Evolutionary conservation across 2,797 vertebrate species (phyloP).

Genomic region (Poeciliopsis presidionis): DNA sequence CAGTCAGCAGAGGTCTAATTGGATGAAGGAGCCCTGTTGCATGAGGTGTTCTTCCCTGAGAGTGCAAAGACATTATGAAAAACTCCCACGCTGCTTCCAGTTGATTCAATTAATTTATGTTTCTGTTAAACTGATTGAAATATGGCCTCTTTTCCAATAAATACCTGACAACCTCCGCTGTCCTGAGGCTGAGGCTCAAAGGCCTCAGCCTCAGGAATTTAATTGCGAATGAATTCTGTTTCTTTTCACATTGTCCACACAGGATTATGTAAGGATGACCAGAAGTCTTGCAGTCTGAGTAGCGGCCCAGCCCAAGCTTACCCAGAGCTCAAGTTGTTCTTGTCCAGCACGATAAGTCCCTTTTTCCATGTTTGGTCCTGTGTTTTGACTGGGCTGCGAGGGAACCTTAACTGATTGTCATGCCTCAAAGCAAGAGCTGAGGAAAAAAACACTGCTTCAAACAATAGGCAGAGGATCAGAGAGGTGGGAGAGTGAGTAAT

Average conservation of each 20-base stretch:
- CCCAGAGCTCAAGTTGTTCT: constrained; percentile 63
- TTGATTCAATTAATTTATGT: constrained; percentile 83
- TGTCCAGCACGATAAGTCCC: constrained; percentile 59
- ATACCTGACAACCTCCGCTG: constrained; percentile 62
- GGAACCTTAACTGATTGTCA: constrained; percentile 67
- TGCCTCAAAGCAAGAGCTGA: constrained; percentile 44
- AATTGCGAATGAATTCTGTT: constrained; percentile 60
- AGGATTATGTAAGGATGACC: constrained; percentile 44
- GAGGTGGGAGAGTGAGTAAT: constrained; percentile 74
- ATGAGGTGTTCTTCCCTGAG: constrained; percentile 71
- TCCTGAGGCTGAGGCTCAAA: constrained; percentile 27
- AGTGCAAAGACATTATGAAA: constrained; percentile 77
- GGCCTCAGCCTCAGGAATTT: constrained; percentile 62
- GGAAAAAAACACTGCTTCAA: constrained; percentile 68
- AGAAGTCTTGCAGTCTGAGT: constrained; percentile 60
- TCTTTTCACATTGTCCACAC: constrained; percentile 40
- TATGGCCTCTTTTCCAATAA: constrained; percentile 79
- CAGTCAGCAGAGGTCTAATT: constrained; percentile 81
- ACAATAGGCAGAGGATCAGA: constrained; percentile 75
- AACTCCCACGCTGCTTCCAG: constrained; percentile 77
- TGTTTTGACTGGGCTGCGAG: constrained; percentile 65
- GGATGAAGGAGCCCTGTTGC: constrained; percentile 82
- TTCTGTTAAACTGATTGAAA: constrained; percentile 80
- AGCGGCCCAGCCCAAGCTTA: constrained; percentile 25
- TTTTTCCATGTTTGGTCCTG: constrained; percentile 66